These are phyloP conservation scores for Barnardius zonarius DNA, from an alignment of 2,113 vertebrate species.

Conservation along the genomic window DNA sequence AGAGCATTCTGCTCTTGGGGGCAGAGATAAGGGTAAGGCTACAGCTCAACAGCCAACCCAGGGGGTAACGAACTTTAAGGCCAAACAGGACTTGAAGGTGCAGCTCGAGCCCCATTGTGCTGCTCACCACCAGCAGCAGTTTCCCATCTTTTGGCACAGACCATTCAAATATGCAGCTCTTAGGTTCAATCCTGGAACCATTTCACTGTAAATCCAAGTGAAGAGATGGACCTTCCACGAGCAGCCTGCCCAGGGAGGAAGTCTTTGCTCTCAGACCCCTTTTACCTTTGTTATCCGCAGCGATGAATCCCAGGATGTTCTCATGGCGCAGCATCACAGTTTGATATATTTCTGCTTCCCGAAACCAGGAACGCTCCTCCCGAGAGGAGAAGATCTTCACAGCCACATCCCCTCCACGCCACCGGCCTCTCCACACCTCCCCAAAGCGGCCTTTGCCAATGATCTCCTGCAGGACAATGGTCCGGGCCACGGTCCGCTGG, in stretches of 20 bases:
- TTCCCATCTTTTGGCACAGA: neutral
- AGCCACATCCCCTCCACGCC: slow-evolving; percentile 94
- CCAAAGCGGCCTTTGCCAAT: slow-evolving; percentile 97
- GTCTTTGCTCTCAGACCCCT: neutral
- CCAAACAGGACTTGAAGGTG: neutral
- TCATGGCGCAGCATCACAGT: slow-evolving; percentile 98
- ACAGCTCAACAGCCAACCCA: neutral
- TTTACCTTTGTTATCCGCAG: slow-evolving; percentile 96
- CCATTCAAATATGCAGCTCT: neutral
- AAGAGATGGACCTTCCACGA: neutral
- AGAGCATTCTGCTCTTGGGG: neutral
- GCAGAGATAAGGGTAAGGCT: neutral
- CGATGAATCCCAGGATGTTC: slow-evolving; percentile 97
- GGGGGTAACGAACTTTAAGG: neutral
- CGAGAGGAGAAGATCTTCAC: slow-evolving; percentile 98
- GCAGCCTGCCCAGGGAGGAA: neutral
- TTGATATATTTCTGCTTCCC: slow-evolving; percentile 97
- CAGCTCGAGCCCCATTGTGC: rapidly evolving
- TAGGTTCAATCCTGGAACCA: neutral
- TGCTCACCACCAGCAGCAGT: neutral
- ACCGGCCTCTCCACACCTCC: slow-evolving; percentile 95
- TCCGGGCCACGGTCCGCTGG: slow-evolving; percentile 93
- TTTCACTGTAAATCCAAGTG: neutral
- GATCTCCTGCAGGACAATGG: slow-evolving; percentile 96
- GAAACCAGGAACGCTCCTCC: slow-evolving; percentile 97